Percentiles rank a stretch among this genome's conserved stretches.
Conservation (phyloP, 1,140 invertebrate species). For the Bombus breviceps region DNA sequence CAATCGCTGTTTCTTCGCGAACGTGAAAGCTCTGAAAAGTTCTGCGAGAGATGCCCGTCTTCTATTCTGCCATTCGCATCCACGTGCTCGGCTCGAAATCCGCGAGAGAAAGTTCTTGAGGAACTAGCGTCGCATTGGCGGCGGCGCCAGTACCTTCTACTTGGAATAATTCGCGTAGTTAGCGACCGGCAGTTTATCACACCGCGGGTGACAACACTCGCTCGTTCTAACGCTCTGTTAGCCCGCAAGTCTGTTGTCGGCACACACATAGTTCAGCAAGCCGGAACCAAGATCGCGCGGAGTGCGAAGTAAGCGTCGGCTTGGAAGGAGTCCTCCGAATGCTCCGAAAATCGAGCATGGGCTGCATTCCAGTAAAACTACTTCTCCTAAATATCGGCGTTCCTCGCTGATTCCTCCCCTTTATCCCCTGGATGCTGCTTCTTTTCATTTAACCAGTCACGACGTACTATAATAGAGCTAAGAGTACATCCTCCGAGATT, state of each 20-base stretch:
- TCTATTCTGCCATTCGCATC: background rate
- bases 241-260: conserved; percentile 44
- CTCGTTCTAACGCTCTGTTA: conserved; percentile 33
- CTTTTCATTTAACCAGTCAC: background rate
- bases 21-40: background rate
- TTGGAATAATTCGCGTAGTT: conserved; percentile 77
- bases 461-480: background rate
- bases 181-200: conserved; percentile 73
- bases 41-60: background rate
- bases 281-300: conserved; percentile 61
- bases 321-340: conserved; percentile 51
- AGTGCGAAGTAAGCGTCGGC: conserved; percentile 54
- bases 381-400: background rate
- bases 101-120: conserved; percentile 58
- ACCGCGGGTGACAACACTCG: conserved; percentile 63
- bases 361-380: conserved; percentile 10
- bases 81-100: conserved; percentile 26
- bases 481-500: background rate
- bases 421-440: background rate
- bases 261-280: conserved; percentile 65
- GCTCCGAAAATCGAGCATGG: background rate
- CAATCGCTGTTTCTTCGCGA: background rate
- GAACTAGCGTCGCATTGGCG: conserved; percentile 37
- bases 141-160: conserved; percentile 61
- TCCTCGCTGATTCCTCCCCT: background rate